phyloP scores from a whole-genome alignment of 2,797 vertebrate species.

The Paratrypauchen microcephalus region DNA sequence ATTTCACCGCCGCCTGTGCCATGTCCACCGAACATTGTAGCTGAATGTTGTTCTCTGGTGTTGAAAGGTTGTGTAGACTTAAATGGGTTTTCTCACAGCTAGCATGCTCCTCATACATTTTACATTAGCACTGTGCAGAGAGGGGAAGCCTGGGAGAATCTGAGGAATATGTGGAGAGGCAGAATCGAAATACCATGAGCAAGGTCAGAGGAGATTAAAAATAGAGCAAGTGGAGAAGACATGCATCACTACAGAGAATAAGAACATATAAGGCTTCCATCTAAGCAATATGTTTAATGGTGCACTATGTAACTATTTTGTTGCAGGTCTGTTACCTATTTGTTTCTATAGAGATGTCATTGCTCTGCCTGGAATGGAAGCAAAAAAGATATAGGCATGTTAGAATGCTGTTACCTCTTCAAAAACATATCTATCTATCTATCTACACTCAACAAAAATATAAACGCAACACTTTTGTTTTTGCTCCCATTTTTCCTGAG shows the following conservation, averaged over 20 bases:
- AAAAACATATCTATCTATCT: too few relatives aligned
- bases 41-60: slow-evolving; percentile 26
- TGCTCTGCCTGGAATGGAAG: too few relatives aligned
- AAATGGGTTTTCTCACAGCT: slow-evolving; percentile 16
- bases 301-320: too few relatives aligned
- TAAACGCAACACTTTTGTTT: too few relatives aligned
- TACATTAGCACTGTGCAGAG: slow-evolving; percentile 34
- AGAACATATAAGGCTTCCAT: background rate
- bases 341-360: too few relatives aligned
- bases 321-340: too few relatives aligned
- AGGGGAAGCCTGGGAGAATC: background rate
- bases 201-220: slow-evolving; percentile 56
- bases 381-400: too few relatives aligned
- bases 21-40: slow-evolving; percentile 6
- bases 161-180: slow-evolving; percentile 13
- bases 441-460: too few relatives aligned
- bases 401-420: too few relatives aligned
- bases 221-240: slow-evolving; percentile 33
- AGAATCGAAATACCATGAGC: slow-evolving; percentile 33
- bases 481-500: too few relatives aligned
- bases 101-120: slow-evolving; percentile 55
- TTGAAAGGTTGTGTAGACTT: slow-evolving; percentile 35
- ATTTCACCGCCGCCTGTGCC: slow-evolving; percentile 18
- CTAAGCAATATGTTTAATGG: background rate
- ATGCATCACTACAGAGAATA: background rate